Base-by-base conservation (phyloP, 2,113 vertebrate species). In the Grallaria varia region DNA sequence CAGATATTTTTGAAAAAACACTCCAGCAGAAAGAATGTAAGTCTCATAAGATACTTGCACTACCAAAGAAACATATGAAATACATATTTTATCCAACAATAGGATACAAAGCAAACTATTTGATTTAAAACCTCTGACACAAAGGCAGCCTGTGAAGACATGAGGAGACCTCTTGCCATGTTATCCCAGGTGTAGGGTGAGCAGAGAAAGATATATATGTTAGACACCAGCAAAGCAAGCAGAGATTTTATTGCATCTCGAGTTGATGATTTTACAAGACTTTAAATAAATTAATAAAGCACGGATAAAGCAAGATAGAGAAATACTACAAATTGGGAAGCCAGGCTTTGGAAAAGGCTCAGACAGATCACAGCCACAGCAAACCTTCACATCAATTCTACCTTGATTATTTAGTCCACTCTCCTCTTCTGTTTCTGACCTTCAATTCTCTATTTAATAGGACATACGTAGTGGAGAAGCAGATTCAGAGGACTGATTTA, bases 1-100 rank as follows among this genome's bases (percentile, higher is more conserved):
- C 90, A 97, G 92, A 96, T 90, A 95, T 52, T 90, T 91, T 59
- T 92, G 83, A 91, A 96, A 84, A 89, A 95, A 86, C 73, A 84
- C 60, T 84, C 53, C 73, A 56, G 75, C 49, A 81, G 83, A 84
- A 92, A 93, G 92, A 95, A 86, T 78, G 47, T 64, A 78, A 90
- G 63, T 91, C 77, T 89, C 59, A 10, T 67, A 91, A 90, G 83
- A 80, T 33, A 81, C 67, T 83, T 73, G 63, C 52, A 85, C 71
- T 86, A 92, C 76, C 20, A 73, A 94, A 89, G 69, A 90, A 90
- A 67, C 72, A 94, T 81, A 90, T 88, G 76, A 96, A 94, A 88
- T 78, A 80, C 56, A 22, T 86, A 94, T 92, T 96, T 96, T 84
- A 92, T 84, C 73, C 49, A 84, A 93, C 72, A 90, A 90, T 49